Percentiles rank a stretch among this genome's conserved stretches.
Evolutionary conservation across 2,888 invertebrate genomes (phyloP).

Genomic region (Toxonevra muliebris): DNA sequence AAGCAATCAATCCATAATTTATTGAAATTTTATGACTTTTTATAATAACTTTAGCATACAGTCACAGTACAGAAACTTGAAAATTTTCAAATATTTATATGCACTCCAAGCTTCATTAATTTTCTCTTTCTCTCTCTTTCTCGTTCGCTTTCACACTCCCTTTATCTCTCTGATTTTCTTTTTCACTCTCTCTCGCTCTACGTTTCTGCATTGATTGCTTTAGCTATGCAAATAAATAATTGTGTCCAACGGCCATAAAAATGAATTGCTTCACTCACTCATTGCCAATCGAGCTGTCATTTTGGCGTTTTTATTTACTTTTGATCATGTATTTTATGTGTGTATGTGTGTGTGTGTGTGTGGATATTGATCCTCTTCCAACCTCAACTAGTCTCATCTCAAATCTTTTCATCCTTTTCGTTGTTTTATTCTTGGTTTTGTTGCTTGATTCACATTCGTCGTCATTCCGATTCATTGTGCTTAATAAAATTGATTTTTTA

Average conservation of each 20-base stretch:
- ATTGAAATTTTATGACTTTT: slow-evolving; percentile 21
- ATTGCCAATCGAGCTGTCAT: slow-evolving; percentile 22
- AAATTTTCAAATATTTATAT: too few relatives aligned
- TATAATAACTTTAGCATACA: neutral
- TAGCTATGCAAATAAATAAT: slow-evolving; percentile 12
- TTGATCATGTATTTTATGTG: slow-evolving; percentile 21
- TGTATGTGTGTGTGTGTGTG: neutral
- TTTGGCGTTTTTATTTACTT: slow-evolving; percentile 32
- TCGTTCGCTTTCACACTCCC: too few relatives aligned
- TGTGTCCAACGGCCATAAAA: slow-evolving; percentile 27
- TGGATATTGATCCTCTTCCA: neutral
- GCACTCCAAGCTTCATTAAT: too few relatives aligned
- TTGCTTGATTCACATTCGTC: neutral
- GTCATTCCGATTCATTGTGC: neutral
- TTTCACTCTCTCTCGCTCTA: neutral
- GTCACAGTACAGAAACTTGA: neutral
- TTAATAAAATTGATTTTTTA: slow-evolving; percentile 32
- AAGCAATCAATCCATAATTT: slow-evolving; percentile 30
- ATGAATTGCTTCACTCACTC: slow-evolving; percentile 33
- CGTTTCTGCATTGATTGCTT: neutral
- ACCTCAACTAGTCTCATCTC: neutral
- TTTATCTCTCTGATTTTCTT: neutral
- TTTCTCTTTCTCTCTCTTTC: too few relatives aligned
- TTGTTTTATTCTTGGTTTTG: too few relatives aligned
- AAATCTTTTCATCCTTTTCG: neutral